Evolutionary conservation across 2,113 vertebrate species (phyloP).

Genomic region (Calidris pugnax): DNA sequence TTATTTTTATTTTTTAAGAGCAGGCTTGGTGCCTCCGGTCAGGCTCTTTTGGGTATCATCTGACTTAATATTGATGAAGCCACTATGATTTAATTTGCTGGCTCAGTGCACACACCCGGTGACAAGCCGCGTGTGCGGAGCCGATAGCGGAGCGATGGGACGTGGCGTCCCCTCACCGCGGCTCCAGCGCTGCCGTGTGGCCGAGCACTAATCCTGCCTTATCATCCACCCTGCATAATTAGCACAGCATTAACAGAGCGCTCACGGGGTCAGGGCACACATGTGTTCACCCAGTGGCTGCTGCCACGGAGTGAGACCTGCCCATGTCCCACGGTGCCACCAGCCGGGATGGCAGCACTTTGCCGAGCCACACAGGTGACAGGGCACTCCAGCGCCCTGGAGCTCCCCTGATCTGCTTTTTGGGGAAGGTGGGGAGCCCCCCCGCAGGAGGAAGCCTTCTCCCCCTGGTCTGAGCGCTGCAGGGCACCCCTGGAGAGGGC

Average conservation of each 20-base stretch:
- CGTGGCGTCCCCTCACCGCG: background rate
- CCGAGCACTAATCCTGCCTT: background rate
- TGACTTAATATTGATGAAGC: background rate
- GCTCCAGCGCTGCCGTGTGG: background rate
- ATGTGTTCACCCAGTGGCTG: background rate
- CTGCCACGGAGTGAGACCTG: background rate
- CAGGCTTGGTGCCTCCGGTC: background rate
- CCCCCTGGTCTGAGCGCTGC: fast-evolving
- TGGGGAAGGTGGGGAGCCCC: background rate
- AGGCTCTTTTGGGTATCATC: background rate
- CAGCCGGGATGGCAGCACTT: fast-evolving
- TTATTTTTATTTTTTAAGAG: background rate
- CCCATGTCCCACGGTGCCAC: background rate
- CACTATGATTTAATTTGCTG: slow-evolving; percentile 51
- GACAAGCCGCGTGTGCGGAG: background rate
- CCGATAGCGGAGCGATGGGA: background rate
- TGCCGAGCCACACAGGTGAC: fast-evolving
- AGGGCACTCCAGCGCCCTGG: background rate
- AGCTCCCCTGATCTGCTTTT: background rate
- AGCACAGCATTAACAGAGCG: background rate
- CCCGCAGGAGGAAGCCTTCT: background rate
- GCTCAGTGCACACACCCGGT: background rate
- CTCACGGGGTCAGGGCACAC: background rate
- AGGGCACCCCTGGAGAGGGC: too few species aligned
- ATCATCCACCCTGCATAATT: background rate